Base-by-base conservation (phyloP, 2,888 invertebrate genomes). In the Actias luna region DNA sequence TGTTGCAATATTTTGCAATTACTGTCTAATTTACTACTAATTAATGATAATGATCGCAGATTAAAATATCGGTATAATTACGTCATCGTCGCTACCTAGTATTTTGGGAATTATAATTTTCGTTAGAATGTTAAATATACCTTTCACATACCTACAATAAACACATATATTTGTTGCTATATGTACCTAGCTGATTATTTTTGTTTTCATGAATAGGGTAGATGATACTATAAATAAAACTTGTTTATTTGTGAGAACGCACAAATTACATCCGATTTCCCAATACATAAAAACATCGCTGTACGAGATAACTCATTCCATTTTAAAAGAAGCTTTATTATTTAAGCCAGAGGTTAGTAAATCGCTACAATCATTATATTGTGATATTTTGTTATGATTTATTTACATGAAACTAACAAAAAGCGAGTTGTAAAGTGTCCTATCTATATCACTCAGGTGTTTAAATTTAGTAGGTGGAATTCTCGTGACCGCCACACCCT, bases 401-500 rank as follows among this genome's bases (percentile, higher is more conserved):
- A 18, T 50, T 77, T 72, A 70, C 69, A 75, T 77, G 75, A 69
- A 77, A 73, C 72, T 76, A 80, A 83, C 81, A 83, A 82, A 81
- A 80, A 74, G 79, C 71, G 67, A 78, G 82, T 77, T 82, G 80
- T 79, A 80, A 81, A 85, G 81, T 77, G 73, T 73, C 72, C 67
- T 75, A 80, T 77, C 74, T 76, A 81, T 79, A 82, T 80, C 76
- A 76, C 69, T 69, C 67, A 68, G 65, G 75, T 71, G 63, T 55
- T 59, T 63, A 63, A 59, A 59, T 39, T 22, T 59, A 60, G 52
- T 69, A 70, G 72, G 67, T 73, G 74, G 75, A 74, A 75, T 71
- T 77, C 76, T 87, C 91, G 91, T 90, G 91, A 88, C 79, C 76
- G 88, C 86, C 91, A 82, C 90, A 76, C 90, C 91, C 84, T 80